Percentiles rank a stretch among this genome's conserved stretches.
phyloP scores from a whole-genome alignment of 2,113 vertebrate species.

The Jaculus jaculus region DNA sequence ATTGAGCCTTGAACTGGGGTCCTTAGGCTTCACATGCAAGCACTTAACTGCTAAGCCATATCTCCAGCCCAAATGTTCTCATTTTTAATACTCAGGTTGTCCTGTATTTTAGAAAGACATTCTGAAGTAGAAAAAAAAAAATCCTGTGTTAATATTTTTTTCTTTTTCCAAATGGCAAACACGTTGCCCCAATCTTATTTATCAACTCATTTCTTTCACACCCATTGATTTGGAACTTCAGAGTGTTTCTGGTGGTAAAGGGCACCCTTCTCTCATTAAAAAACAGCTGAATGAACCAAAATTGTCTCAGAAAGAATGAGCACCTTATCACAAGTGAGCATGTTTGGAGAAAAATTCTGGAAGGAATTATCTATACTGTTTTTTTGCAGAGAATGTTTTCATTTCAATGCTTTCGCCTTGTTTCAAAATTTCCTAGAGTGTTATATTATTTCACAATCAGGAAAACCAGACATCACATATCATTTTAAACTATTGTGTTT shows the following conservation, averaged over 20 bases:
- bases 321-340: neutral
- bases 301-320: neutral
- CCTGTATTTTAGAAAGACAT: neutral
- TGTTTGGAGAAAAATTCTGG: neutral
- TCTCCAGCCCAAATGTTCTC: too few relatives aligned
- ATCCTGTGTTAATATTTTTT: neutral
- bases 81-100: neutral
- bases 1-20: too few relatives aligned
- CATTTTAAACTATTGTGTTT: neutral
- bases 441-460: slow-evolving; percentile 11
- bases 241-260: neutral
- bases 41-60: too few relatives aligned
- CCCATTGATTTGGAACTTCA: neutral
- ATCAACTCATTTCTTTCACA: neutral
- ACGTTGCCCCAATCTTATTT: neutral
- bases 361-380: neutral
- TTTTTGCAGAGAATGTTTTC: neutral
- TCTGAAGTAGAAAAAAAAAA: neutral
- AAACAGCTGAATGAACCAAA: neutral
- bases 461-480: neutral
- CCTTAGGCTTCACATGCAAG: too few relatives aligned
- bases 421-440: slow-evolving; percentile 9
- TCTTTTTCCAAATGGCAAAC: neutral
- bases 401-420: neutral
- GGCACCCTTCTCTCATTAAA: neutral